Base-by-base conservation (phyloP, 2,113 vertebrate species). In the Mungos mungo region DNA sequence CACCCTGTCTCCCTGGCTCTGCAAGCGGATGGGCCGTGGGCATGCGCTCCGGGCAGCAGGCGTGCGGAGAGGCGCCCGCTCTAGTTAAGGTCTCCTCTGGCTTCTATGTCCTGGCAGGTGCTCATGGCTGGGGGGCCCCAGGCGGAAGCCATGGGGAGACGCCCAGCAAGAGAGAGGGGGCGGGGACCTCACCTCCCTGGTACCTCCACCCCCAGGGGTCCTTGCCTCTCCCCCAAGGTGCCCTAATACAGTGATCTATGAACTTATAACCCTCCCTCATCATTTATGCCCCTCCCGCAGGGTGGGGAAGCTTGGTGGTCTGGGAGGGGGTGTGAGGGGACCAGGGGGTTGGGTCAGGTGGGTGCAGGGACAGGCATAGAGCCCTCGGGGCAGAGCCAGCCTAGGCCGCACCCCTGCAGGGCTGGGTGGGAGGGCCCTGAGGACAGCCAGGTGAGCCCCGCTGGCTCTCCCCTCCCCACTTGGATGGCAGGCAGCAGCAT, bases 11-110 rank as follows among this genome's bases (percentile, higher is more conserved):
- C 31, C 14, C n/a, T 27, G 7, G 82, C 50, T 69, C 41, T 54
- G 21, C 12, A 1, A 47, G 45, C 15, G 4, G 47, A 1, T 0
- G 0, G 11, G 52, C 11, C 4, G 7, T 7, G 12, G 41, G 23
- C 7, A 3, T 57, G 2, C 25, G 18, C 25, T 52, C 76, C 8
- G 35, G n/a, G 27, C 10, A 6, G 31, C 19, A 19, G 9, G 38
- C 5, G 25, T 25, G 35, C 19, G 1, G 60, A 74, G 60, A 14
- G 23, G 25, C 0, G 0, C 21, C 63, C 9, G 5, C 27, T 19
- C 38, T 3, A 0, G 0, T 5, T 82, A 41, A 2, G 11, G 21
- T 68, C 15, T 29, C 50, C 50, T 41, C 52, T 27, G 50, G 38
- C 65, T 72, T 29, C 41, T 38, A 19, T 4, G 5, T 47, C 31